These are phyloP conservation scores for Homarus gammarus DNA, from an alignment of 2,888 invertebrate genomes.

Conservation along the genomic window DNA sequence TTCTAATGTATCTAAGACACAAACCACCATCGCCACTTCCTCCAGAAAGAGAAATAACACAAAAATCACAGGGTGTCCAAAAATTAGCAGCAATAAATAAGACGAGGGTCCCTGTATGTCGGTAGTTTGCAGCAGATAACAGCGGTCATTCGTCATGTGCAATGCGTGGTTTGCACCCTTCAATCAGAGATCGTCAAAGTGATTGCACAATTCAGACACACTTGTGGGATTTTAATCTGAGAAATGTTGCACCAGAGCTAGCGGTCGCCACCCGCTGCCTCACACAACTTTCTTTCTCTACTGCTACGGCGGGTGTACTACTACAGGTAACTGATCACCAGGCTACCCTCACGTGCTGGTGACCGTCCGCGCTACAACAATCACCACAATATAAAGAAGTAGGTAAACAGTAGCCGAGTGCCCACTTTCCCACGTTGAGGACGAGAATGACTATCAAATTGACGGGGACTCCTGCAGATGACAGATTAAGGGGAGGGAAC, in stretches of 20 bases:
- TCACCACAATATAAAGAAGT: constrained; percentile 5
- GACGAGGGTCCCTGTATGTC: too few species aligned
- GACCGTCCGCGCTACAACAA: not conserved
- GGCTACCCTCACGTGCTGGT: too few species aligned
- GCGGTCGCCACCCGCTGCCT: not conserved
- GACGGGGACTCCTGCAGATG: constrained; percentile 21
- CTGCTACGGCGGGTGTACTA: too few species aligned
- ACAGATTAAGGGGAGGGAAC: constrained; percentile 19
- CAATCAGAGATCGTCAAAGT: constrained; percentile 27
- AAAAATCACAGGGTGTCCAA: not conserved
- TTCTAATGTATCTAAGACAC: constrained; percentile 1
- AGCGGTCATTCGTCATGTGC: constrained; percentile 10
- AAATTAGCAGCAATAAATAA: constrained; percentile 38
- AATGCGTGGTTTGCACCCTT: constrained; percentile 27
- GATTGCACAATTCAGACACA: constrained; percentile 40
- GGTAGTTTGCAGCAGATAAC: constrained; percentile 27
- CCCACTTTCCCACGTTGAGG: constrained; percentile 19
- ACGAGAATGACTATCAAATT: constrained; percentile 21
- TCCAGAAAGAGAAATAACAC: not conserved
- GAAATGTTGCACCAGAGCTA: not conserved
- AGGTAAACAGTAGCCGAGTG: not conserved
- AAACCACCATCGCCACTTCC: not conserved
- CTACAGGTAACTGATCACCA: too few species aligned
- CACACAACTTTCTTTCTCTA: too few species aligned
- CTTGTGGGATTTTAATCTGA: constrained; percentile 17